A percentile compares a stretch with the other conserved stretches of the same genome.
Evolutionary conservation across 2,888 invertebrate genomes (phyloP).

Genomic region (Molanna angustata): DNA sequence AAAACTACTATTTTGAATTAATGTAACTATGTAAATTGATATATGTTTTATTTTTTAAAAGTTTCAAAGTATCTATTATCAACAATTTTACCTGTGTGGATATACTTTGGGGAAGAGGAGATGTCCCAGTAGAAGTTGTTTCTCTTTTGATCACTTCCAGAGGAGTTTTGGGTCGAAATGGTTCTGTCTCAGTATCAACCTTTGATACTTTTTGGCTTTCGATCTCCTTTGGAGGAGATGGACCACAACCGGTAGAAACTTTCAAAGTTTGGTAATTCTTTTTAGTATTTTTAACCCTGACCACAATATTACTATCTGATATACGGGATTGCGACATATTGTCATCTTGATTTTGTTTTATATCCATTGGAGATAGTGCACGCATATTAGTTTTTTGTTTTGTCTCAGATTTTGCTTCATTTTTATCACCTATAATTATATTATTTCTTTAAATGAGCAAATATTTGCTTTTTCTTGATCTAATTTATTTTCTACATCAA

Average conservation of each 20-base stretch:
- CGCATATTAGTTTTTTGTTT: constrained; percentile 12
- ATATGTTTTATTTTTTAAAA: neutral
- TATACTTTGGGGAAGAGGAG: constrained; percentile 83
- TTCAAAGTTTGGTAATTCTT: constrained; percentile 32
- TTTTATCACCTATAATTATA: constrained; percentile 30
- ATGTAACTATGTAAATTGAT: too few relatives aligned
- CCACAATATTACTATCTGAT: constrained; percentile 27
- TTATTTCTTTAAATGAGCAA: constrained; percentile 23
- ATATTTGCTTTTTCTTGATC: too few relatives aligned
- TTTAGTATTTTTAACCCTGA: constrained; percentile 25
- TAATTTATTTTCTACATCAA: too few relatives aligned
- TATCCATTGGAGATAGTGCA: constrained; percentile 13
- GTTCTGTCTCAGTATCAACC: constrained; percentile 10
- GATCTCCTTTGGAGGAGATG: constrained; percentile 58
- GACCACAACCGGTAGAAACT: constrained; percentile 61
- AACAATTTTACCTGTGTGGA: constrained; percentile 82
- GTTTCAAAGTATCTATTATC: neutral
- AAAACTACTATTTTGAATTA: too few relatives aligned
- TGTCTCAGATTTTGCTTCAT: constrained; percentile 17
- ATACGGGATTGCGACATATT: constrained; percentile 18
- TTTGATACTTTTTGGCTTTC: constrained; percentile 26
- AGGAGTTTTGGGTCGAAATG: constrained; percentile 15
- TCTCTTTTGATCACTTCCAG: constrained; percentile 21
- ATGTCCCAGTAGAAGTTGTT: constrained; percentile 69
- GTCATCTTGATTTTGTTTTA: constrained; percentile 15